Percentiles rank a stretch among this genome's conserved stretches.
phyloP scores from a whole-genome alignment of 2,888 invertebrate species.

The Calameuta filiformis region DNA sequence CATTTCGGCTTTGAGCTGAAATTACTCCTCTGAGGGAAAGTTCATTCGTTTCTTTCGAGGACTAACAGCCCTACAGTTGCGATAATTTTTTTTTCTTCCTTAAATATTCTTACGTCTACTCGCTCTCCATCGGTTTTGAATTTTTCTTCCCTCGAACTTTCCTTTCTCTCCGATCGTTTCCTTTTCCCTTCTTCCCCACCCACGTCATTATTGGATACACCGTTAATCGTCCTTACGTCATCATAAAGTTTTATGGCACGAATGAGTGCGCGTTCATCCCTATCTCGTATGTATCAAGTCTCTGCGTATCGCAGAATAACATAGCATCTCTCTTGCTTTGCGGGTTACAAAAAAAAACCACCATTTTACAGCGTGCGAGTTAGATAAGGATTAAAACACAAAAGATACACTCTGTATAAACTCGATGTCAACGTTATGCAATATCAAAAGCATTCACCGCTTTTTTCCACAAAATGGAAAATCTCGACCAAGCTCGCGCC shows the following conservation, averaged over 20 bases:
- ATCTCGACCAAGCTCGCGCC: not conserved
- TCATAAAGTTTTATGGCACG: not conserved
- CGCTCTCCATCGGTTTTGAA: not conserved
- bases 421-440: not conserved
- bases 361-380: slow-evolving; percentile 31
- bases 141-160: slow-evolving; percentile 7
- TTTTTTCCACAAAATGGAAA: not conserved
- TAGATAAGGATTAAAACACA: slow-evolving; percentile 28
- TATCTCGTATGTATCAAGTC: not conserved
- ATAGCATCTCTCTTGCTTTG: not conserved
- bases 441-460: not conserved
- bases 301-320: not conserved
- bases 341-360: not conserved
- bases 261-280: slow-evolving; percentile 10
- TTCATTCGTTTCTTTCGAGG: slow-evolving; percentile 23
- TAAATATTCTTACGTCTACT: not conserved
- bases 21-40: slow-evolving; percentile 21
- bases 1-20: slow-evolving; percentile 25
- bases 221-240: not conserved
- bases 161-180: slow-evolving; percentile 3
- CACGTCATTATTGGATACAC: not conserved
- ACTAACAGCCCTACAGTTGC: not conserved
- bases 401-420: not conserved
- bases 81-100: not conserved
- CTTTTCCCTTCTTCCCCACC: not conserved